Evolutionary conservation across 2,888 invertebrate species (phyloP).

Genomic region (Lithophane socia): DNA sequence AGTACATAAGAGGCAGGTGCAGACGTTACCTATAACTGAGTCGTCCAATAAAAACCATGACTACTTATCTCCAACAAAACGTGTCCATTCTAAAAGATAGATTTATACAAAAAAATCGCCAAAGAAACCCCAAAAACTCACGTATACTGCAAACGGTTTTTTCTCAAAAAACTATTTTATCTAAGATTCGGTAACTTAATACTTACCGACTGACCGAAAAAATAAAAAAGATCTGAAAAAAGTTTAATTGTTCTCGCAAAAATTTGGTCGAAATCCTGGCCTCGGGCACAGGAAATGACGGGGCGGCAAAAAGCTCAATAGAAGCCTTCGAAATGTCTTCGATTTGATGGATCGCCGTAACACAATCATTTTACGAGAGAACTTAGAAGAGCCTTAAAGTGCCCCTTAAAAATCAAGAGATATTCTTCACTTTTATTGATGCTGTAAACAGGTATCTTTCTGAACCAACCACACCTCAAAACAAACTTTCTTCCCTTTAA

Average conservation of each 20-base stretch:
- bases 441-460: constrained; percentile 66
- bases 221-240: constrained; percentile 79
- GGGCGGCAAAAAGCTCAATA: constrained; percentile 85
- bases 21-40: constrained; percentile 54
- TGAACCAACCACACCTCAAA: constrained; percentile 23
- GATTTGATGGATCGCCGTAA: constrained; percentile 88
- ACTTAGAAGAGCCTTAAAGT: constrained; percentile 84
- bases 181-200: constrained; percentile 83
- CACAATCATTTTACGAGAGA: constrained; percentile 87
- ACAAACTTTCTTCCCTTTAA: accelerated
- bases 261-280: constrained; percentile 82
- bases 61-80: constrained; percentile 76
- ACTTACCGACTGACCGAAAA: constrained; percentile 86
- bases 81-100: constrained; percentile 69
- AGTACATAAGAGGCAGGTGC: constrained; percentile 67
- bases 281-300: constrained; percentile 87
- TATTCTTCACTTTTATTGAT: constrained; percentile 85
- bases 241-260: constrained; percentile 86
- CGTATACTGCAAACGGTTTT: constrained; percentile 75
- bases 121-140: constrained; percentile 74
- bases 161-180: constrained; percentile 78
- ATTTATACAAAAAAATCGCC: constrained; percentile 69
- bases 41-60: constrained; percentile 67
- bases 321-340: constrained; percentile 85
- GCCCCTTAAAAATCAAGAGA: constrained; percentile 89